Evolutionary conservation across 1,140 invertebrate genomes (phyloP).

Genomic region (Drosophila pruinosa): DNA sequence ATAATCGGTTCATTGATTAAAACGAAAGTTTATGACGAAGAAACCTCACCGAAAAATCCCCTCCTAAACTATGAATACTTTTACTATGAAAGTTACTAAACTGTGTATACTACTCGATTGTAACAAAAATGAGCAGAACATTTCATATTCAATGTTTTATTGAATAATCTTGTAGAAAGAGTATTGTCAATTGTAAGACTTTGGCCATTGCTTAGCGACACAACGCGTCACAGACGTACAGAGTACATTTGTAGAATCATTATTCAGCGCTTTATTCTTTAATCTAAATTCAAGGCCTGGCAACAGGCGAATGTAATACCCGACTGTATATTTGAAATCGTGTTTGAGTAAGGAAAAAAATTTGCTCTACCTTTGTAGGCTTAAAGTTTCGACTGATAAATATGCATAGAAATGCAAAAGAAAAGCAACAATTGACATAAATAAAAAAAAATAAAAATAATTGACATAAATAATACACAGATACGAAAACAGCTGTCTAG

Average conservation of each 20-base stretch:
- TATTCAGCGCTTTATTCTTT: not conserved
- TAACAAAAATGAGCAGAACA: too few species aligned
- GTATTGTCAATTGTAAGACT: not conserved
- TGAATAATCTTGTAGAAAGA: not conserved
- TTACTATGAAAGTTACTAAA: too few species aligned
- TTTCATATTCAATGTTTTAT: too few species aligned
- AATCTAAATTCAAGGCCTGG: conserved; percentile 7
- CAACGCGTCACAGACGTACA: not conserved
- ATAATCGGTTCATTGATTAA: not conserved
- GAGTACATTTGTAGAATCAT: not conserved
- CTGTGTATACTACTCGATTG: not conserved
- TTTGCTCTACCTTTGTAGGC: not conserved
- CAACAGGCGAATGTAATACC: conserved; percentile 1
- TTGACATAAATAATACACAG: conserved; percentile 6
- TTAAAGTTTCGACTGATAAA: conserved; percentile 16
- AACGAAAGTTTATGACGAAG: not conserved
- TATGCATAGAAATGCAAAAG: conserved; percentile 10
- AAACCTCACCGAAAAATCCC: not conserved
- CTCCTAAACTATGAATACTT: too few species aligned
- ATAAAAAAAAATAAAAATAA: conserved; percentile 6
- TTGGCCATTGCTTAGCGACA: not conserved
- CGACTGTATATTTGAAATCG: not conserved
- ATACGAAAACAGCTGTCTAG: conserved; percentile 17
- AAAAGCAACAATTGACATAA: conserved; percentile 11
- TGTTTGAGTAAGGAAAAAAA: not conserved